phyloP scores from a whole-genome alignment of 2,888 invertebrate genomes.

The Polyommatus iphigenia region DNA sequence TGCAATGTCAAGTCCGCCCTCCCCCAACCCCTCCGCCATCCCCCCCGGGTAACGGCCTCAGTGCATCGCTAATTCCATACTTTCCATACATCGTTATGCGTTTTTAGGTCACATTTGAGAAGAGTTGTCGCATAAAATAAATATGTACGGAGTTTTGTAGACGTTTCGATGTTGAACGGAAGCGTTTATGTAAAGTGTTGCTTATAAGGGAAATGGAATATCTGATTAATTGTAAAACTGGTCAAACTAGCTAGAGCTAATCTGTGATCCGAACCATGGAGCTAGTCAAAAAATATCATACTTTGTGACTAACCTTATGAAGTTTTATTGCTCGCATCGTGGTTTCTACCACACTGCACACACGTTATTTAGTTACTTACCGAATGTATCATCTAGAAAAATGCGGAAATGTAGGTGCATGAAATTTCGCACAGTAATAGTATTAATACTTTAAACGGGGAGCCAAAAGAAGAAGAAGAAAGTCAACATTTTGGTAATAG shows the following conservation, averaged over 20 bases:
- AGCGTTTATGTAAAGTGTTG: neutral
- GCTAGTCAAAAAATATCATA: neutral
- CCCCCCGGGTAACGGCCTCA: slow-evolving; percentile 31
- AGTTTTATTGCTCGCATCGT: neutral
- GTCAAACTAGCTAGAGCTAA: neutral
- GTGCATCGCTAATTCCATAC: slow-evolving; percentile 42
- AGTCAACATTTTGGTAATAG: no score
- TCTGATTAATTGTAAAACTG: neutral
- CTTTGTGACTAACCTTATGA: neutral
- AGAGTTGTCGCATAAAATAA: slow-evolving; percentile 8
- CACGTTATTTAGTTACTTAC: no score
- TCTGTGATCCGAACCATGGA: neutral
- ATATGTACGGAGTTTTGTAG: neutral
- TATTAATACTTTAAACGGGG: no score
- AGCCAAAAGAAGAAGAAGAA: no score
- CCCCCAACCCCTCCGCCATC: slow-evolving; percentile 33
- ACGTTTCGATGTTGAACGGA: neutral
- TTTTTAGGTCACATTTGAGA: slow-evolving; percentile 41
- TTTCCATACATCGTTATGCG: slow-evolving; percentile 40
- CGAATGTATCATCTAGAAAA: no score
- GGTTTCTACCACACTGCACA: neutral
- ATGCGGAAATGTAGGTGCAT: no score
- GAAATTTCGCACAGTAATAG: no score
- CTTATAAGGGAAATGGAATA: neutral
- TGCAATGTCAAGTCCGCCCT: slow-evolving; percentile 56